Evolutionary conservation across 2,797 vertebrate genomes (phyloP).

Genomic region (Momotus momota): DNA sequence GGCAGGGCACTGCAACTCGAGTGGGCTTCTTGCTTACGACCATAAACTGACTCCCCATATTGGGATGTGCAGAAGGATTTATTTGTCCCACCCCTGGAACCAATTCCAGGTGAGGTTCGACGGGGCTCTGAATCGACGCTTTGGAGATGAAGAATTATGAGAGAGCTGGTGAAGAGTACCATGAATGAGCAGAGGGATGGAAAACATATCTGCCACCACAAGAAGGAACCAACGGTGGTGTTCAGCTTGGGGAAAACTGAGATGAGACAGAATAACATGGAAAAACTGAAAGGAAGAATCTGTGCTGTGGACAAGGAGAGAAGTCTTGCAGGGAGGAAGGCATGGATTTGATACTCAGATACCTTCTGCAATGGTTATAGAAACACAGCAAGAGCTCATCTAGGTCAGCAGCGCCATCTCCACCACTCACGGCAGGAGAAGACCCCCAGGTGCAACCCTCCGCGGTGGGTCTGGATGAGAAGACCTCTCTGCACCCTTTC

Average conservation of each 20-base stretch:
- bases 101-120: neutral
- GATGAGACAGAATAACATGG: neutral
- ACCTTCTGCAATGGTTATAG: neutral
- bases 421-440: neutral
- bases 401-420: accelerated
- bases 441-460: neutral
- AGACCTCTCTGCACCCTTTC: neutral
- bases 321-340: neutral
- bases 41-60: neutral
- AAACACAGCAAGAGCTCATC: neutral
- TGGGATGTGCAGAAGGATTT: neutral
- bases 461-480: neutral
- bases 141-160: neutral
- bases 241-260: neutral
- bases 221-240: neutral
- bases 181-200: neutral
- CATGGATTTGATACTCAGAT: accelerated
- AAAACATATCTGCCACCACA: neutral
- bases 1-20: neutral
- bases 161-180: neutral
- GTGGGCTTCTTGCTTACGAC: neutral
- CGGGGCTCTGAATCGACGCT: neutral
- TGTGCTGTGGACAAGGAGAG: neutral
- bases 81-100: neutral
- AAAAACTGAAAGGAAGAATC: neutral